A percentile compares a stretch with the other conserved stretches of the same genome.
Evolutionary conservation across 2,113 vertebrate genomes (phyloP).

Genomic region (Hypanus sabinus): DNA sequence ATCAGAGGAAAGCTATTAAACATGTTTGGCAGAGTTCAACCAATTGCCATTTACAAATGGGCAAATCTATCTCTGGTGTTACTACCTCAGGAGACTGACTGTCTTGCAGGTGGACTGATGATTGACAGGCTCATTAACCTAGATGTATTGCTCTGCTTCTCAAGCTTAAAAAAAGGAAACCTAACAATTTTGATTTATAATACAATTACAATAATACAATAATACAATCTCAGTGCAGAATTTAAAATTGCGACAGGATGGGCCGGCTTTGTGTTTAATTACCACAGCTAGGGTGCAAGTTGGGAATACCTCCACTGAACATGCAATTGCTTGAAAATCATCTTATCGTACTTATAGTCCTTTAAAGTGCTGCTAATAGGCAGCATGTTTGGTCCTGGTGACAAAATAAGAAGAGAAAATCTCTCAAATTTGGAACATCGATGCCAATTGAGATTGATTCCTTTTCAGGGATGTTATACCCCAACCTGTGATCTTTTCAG

Average conservation of each 20-base stretch:
- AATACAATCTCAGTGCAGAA: not conserved
- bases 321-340: no score
- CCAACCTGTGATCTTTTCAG: no score
- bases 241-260: not conserved
- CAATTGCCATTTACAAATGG: conserved; percentile 27
- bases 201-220: conserved; percentile 30
- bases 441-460: no score
- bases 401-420: no score
- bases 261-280: conserved; percentile 13
- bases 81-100: not conserved
- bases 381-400: no score
- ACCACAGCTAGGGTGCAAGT: not conserved
- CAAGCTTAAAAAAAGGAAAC: conserved; percentile 12
- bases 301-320: not conserved
- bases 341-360: no score
- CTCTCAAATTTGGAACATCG: no score
- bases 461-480: no score
- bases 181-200: conserved; percentile 26
- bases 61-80: not conserved
- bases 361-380: no score
- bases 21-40: conserved; percentile 30
- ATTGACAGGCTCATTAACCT: conserved; percentile 30
- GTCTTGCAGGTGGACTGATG: not conserved
- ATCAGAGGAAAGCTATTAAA: conserved; percentile 6
- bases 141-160: not conserved